Evolutionary conservation across 2,113 vertebrate species (phyloP).

Genomic region (Hipposideros armiger): DNA sequence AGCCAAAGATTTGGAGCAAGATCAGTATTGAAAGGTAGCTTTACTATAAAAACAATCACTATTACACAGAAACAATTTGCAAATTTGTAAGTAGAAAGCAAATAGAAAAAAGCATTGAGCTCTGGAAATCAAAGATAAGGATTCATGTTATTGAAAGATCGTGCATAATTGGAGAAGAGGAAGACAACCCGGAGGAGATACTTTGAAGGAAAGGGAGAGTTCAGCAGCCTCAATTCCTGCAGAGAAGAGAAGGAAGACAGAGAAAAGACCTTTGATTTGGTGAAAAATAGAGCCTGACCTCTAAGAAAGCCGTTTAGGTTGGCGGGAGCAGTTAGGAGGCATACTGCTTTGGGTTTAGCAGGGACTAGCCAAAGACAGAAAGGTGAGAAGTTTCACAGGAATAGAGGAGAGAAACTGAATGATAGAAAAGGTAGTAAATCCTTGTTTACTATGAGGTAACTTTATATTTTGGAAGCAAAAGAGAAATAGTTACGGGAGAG

Average conservation of each 20-base stretch:
- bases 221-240: background rate
- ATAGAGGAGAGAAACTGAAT: background rate
- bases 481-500: background rate
- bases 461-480: conserved; percentile 27
- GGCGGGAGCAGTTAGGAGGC: background rate
- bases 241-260: background rate
- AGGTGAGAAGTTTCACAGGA: background rate
- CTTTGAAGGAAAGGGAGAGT: conserved; percentile 16
- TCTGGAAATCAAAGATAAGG: background rate
- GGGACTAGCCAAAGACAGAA: background rate
- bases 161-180: background rate
- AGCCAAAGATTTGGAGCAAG: conserved; percentile 18
- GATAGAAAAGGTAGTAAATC: conserved; percentile 10
- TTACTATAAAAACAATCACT: conserved; percentile 17
- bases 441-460: conserved; percentile 13
- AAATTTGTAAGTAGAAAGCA: conserved; percentile 36
- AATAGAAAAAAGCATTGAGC: background rate
- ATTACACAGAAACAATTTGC: conserved; percentile 46
- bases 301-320: background rate
- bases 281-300: background rate
- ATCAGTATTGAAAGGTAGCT: conserved; percentile 37
- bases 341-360: background rate
- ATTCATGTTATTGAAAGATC: background rate
- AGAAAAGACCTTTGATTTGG: background rate
- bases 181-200: background rate